Base-by-base conservation (phyloP, 2,113 vertebrate genomes). In the Zootoca vivipara region DNA sequence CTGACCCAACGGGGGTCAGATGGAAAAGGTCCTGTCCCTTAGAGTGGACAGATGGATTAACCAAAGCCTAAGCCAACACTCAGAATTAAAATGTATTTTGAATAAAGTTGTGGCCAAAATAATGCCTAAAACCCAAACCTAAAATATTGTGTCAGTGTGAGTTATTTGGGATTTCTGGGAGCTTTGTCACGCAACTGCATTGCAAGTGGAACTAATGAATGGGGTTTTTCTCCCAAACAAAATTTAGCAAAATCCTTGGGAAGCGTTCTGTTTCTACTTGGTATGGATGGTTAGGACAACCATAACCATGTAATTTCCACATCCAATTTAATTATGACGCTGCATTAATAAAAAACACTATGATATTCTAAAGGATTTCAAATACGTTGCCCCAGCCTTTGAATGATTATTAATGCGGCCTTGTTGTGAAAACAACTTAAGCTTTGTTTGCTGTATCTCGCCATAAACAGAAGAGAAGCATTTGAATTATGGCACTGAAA, bases 401-500 rank as follows among this genome's bases (percentile, higher is more conserved):
- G n/a, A n/a, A 83, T 2, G 74, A 3, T 87, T 75, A 74, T 46
- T 20, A 91, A 87, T 89, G 85, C 22, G 35, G 4, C 16, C 18
- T 83, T 20, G 8, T 12, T 56, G 22, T 40, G 83, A 78, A 33
- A 85, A 28, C 73, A 62, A 72, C 7, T 56, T 78, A 30, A 26
- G 20, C 33, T 67, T 88, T 69, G 73, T 77, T 88, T 13, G 12
- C 24, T 77, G n/a, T 38, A 88, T 30, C 62, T 65, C 26, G 6
- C 38, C 80, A 84, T 70, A 88, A 85, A 87, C n/a, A 82, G 62
- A 92, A 93, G 24, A 88, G 5, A 85, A 89, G 86, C 30, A 83
- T 91, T 91, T 87, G 87, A 89, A 88, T 78, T 79, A 78, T 74
- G 73, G 6, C 73, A 82, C 30, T 92, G 10, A 1, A 87, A 93